Base-by-base conservation (phyloP, 2,888 invertebrate species). In the Ichneumoninae sp. region DNA sequence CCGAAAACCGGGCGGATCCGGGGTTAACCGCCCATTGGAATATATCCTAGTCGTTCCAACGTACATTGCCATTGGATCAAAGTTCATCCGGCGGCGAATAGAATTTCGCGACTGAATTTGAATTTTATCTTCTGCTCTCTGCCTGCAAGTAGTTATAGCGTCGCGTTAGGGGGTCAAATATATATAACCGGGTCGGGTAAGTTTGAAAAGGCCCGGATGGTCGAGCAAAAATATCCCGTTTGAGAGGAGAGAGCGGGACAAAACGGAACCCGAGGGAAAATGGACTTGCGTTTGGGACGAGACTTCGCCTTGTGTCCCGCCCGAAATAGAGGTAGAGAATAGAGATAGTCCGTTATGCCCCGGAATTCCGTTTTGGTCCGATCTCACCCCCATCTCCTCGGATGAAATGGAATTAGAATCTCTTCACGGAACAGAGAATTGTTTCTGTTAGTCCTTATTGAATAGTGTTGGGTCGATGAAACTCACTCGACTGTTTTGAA, bases 21-120 rank as follows among this genome's bases (percentile, higher is more conserved):
- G 36, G 68, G 80, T 77, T 81, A 77, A 73, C 60, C 63, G 68
- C 68, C 60, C 57, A 77, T 73, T 68, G 10, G 76, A 77, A 73
- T 69, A 40, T 76, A 75, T 75, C 47, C 73, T 8, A 44, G n/a
- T n/a, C 60, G 44, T 44, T 74, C 44, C 47, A 40, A 63, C 60
- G 60, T 47, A 30, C 30, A 26, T 60, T 33, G 10, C 36, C 33
- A 10, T 8, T 30, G 47, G 47, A 30, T 47, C 44, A 60, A 60
- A 47, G 52, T 60, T 74, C 73, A 44, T 13, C 57, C 30, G 13
- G 3, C 22, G 19, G 47, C 44, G 44, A 47, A 30, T 63, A 60
- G 44, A 60, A 26, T 10, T 63, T 44, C 8, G 36, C n/a, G 22
- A 57, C 16, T n/a, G 60, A 22, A 54, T 33, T 68, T 47, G 68